Evolutionary conservation across 2,888 invertebrate genomes (phyloP), one percentile per base, ranked within the genome.

Genomic region (Lochmaea capreae): DNA sequence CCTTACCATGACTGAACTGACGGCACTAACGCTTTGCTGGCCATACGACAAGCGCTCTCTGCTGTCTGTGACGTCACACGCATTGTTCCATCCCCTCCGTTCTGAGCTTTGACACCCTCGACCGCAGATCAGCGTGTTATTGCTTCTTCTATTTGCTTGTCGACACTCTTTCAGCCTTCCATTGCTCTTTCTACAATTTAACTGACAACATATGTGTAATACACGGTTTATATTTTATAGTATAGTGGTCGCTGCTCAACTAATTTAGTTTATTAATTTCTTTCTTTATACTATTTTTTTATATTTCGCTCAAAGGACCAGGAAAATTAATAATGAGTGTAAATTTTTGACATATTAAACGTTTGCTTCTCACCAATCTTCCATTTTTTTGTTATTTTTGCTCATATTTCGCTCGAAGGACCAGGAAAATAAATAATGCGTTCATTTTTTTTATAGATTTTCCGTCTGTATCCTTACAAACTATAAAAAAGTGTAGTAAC

Each of bases 101-200:
- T 77, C 81, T 82, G 81, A 84, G 84, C 84, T 87, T 86, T 87
- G 86, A 85, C 87, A 86, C 86, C 85, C 85, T 84, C 84, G 84
- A 85, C 86, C 86, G 83, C 86, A 85, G 86, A 86, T 86, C 86
- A 85, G 84, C 85, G 81, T 86, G 86, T 86, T 86, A 86, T 86
- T 86, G 85, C 86, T 85, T 86, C 85, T 85, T 85, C 86, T 86
- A 84, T 85, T 85, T 84, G 84, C 85, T 84, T 85, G 86, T 85
- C 86, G 85, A 83, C 86, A 85, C 86, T 85, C 84, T 75, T 73
- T 74, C 72, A 72, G 68, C 72, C 68, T 70, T 71, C 65, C 66
- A 75, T 73, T 77, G 75, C 75, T 74, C 75, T 75, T 77, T 75
- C 73, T 75, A 70, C 65, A 62, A 72, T 74, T 68, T 66, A 65